phyloP scores from a whole-genome alignment of 2,797 vertebrate species.

The Florisuga fusca region DNA sequence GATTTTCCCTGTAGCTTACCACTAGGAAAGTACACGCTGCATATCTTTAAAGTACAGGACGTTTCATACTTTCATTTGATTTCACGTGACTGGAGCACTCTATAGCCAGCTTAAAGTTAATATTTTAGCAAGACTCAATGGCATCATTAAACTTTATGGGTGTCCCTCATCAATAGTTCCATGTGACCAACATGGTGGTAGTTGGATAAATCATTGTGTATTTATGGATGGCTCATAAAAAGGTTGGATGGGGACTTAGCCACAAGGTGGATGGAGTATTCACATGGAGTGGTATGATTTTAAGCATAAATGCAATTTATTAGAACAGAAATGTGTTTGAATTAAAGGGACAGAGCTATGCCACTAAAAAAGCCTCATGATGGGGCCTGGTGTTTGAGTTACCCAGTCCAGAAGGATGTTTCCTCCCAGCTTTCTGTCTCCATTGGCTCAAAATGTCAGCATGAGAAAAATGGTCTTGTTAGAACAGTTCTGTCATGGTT shows the following conservation, averaged over 20 bases:
- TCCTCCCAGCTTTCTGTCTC: background rate
- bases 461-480: background rate
- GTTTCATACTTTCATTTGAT: conserved; percentile 36
- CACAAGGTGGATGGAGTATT: conserved; percentile 8
- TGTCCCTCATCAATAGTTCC: conserved; percentile 13
- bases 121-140: conserved; percentile 54
- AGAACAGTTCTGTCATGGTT: background rate
- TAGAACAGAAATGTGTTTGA: background rate
- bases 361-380: background rate
- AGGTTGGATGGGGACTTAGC: background rate
- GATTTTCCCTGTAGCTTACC: conserved; percentile 40
- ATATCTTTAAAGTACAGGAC: background rate
- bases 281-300: background rate
- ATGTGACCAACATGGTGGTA: background rate
- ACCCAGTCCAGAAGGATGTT: background rate
- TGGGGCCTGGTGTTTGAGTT: background rate
- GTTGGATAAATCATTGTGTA: conserved; percentile 26
- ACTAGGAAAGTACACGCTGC: conserved; percentile 36
- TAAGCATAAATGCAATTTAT: conserved; percentile 20
- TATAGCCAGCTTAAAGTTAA: conserved; percentile 34
- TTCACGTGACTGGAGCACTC: conserved; percentile 25
- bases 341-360: background rate
- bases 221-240: conserved; percentile 56
- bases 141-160: conserved; percentile 57
- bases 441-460: background rate